Base-by-base conservation (phyloP, 2,888 invertebrate species). In the Euphydryas editha region DNA sequence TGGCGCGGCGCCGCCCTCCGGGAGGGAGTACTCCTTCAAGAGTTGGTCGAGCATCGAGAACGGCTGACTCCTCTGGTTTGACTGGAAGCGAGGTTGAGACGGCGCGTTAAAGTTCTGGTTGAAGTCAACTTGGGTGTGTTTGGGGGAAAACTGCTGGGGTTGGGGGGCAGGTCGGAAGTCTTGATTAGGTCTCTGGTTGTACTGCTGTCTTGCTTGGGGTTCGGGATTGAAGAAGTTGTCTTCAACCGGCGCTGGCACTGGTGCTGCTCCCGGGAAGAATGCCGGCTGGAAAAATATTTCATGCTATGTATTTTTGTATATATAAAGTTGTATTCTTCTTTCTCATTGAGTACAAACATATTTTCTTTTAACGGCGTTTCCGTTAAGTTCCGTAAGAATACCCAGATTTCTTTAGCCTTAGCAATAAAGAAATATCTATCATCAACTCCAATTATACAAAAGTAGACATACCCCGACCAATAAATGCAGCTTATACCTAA, bases 21-120 rank as follows among this genome's bases (percentile, higher is more conserved):
- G 97, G 57, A 97, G 85, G 13, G 96, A 95, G 80, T 96, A 97
- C 77, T 97, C 97, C 80, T 96, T 95, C 59, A 97, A 95, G 59
- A 97, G 93, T 80, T 97, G 96, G 81, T 97, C 97, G 56, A 97
- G 91, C 84, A 97, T 93, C 62, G 86, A 93, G 84, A 81, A 93
- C 55, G 78, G 82, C 61, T 86, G 87, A 42, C 74, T 72, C 68
- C 77, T 77, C 2, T 78, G 77, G 65, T 74, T 76, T 15, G 21
- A 24, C 7, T 51, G 49, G 24, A 21, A 51, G 24, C 24, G 15
- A 7, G 49, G 49, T 6, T 51, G 49, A n/a, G 49, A 47, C 72
- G 77, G 71, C 69, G 63, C 77, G 65, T 77, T 77, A 72, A 78
- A 85, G 73, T 82, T 83, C 58, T 84, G 82, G 72, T 78, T 76